Conservation (phyloP, 1,140 invertebrate species). For the Papilio aristodemus region DNA sequence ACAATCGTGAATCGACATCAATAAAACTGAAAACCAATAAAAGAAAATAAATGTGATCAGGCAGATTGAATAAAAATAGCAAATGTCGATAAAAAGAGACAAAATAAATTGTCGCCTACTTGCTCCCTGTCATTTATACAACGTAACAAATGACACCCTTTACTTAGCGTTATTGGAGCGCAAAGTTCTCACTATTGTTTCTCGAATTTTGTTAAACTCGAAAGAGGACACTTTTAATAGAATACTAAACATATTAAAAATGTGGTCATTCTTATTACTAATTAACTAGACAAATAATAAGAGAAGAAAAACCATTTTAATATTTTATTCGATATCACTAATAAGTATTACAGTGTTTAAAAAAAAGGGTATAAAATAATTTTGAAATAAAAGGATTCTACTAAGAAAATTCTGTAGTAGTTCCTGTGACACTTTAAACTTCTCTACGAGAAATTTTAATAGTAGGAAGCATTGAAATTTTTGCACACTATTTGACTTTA, state of each 20-base stretch:
- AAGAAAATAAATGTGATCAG: slow-evolving; percentile 27
- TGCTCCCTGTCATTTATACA: slow-evolving; percentile 41
- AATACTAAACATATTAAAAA: neutral
- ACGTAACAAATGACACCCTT: slow-evolving; percentile 59
- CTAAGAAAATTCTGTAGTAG: too few species aligned
- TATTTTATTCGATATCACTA: too few species aligned
- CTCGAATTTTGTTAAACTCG: slow-evolving; percentile 33
- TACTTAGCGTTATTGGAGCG: slow-evolving; percentile 58
- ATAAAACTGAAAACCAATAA: slow-evolving; percentile 33
- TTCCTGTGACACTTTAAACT: too few species aligned
- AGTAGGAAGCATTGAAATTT: too few species aligned
- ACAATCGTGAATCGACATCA: slow-evolving; percentile 15
- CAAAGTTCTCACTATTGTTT: slow-evolving; percentile 43
- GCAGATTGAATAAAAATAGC: slow-evolving; percentile 35
- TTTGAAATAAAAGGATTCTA: too few species aligned
- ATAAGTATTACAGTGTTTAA: too few species aligned
- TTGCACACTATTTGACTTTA: too few species aligned
- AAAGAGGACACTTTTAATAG: neutral
- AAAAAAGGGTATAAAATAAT: too few species aligned
- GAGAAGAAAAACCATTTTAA: too few species aligned
- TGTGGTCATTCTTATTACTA: too few species aligned
- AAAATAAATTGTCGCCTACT: slow-evolving; percentile 42
- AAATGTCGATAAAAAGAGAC: slow-evolving; percentile 38
- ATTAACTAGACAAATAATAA: too few species aligned
- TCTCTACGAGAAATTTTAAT: too few species aligned